Evolutionary conservation across 2,113 vertebrate species (phyloP).

Genomic region (Platichthys flesus): DNA sequence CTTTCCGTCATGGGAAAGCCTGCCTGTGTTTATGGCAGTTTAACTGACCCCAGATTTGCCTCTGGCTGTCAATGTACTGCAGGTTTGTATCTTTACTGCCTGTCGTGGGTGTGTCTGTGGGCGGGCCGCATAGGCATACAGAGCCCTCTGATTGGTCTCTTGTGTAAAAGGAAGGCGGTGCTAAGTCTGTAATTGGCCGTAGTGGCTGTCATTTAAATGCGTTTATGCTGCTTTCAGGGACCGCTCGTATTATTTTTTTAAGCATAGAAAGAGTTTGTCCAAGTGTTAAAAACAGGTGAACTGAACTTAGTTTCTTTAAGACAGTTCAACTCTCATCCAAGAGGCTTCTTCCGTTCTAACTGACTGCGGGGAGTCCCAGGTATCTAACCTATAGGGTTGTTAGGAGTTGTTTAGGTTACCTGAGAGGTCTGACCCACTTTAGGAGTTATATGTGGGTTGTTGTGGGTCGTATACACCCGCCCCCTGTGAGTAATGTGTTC

Average conservation of each 20-base stretch:
- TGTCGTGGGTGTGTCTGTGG: constrained; percentile 44
- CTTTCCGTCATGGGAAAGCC: constrained; percentile 34
- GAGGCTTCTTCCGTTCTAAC: too few species aligned
- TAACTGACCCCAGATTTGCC: constrained; percentile 66
- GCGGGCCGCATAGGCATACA: neutral
- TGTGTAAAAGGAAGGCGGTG: constrained; percentile 21
- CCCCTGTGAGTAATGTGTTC: too few species aligned
- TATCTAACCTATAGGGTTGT: too few species aligned
- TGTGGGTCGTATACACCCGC: too few species aligned
- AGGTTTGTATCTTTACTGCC: constrained; percentile 33
- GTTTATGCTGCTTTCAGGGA: constrained; percentile 55
- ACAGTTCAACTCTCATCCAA: too few species aligned
- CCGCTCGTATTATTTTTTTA: neutral
- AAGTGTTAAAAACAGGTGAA: neutral
- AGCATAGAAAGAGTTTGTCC: neutral
- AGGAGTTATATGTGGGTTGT: too few species aligned
- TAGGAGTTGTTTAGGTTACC: too few species aligned
- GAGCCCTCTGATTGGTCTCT: constrained; percentile 59
- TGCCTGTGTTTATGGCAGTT: constrained; percentile 54
- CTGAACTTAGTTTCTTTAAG: too few species aligned
- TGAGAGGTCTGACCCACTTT: too few species aligned
- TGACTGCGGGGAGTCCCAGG: too few species aligned
- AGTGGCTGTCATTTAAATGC: constrained; percentile 54
- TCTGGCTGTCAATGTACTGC: neutral
- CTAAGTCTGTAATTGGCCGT: constrained; percentile 30